Evolutionary conservation across 2,797 vertebrate species (phyloP).

Genomic region (Sphenopsis melanotis): DNA sequence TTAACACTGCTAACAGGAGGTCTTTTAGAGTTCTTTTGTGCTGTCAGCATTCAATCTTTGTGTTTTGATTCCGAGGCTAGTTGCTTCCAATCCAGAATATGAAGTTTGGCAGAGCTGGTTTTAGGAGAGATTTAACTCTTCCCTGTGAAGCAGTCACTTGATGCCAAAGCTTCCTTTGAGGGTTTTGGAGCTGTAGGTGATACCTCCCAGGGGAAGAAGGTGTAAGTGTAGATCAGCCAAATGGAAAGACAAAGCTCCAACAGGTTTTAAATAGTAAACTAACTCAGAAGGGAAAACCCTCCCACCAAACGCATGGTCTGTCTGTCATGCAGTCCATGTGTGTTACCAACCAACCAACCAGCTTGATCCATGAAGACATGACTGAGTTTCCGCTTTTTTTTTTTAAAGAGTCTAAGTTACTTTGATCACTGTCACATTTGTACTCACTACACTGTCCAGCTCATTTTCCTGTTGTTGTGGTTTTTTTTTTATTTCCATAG

Average conservation of each 20-base stretch:
- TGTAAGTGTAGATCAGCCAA: background rate
- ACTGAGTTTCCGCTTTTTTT: background rate
- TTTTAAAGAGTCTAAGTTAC: background rate
- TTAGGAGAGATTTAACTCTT: conserved; percentile 55
- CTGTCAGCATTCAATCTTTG: conserved; percentile 43
- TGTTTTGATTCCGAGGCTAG: conserved; percentile 43
- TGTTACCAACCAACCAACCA: background rate
- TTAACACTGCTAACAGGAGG: background rate
- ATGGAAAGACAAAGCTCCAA: conserved; percentile 10
- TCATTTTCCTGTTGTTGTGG: background rate
- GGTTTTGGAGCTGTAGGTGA: background rate
- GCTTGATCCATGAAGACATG: background rate
- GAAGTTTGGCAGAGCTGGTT: conserved; percentile 56
- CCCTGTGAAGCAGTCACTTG: background rate
- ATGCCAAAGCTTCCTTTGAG: background rate
- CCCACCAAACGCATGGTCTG: background rate
- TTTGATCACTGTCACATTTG: background rate
- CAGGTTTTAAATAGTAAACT: conserved; percentile 42
- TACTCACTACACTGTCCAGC: background rate
- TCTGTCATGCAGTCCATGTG: background rate
- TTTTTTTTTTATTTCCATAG: background rate
- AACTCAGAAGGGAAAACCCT: background rate
- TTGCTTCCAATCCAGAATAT: conserved; percentile 57
- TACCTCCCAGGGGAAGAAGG: background rate
- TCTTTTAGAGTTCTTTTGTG: conserved; percentile 35